Evolutionary conservation across 2,113 vertebrate species (phyloP).

Genomic region (Amazona guildingii): DNA sequence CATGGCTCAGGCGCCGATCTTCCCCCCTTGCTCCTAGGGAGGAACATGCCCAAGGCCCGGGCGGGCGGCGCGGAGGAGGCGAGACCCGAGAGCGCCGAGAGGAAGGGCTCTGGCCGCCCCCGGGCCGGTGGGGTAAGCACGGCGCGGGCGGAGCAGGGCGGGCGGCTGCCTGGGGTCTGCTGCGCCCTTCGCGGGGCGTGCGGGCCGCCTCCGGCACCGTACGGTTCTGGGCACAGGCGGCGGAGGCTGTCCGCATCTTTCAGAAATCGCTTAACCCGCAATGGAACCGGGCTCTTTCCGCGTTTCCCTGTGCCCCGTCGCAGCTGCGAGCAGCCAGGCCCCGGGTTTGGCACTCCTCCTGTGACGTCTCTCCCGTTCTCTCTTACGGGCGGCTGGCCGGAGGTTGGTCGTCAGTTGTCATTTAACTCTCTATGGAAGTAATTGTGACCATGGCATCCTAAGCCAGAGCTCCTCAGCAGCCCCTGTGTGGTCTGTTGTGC

Average conservation of each 20-base stretch:
- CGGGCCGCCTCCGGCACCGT: neutral
- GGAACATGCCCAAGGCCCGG: conserved; percentile 81
- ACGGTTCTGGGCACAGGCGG: neutral
- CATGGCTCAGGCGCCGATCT: conserved; percentile 44
- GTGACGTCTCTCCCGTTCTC: neutral
- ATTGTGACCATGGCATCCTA: neutral
- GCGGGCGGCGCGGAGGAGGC: conserved; percentile 58
- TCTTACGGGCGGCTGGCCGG: neutral
- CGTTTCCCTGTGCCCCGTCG: neutral
- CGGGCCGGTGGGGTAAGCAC: conserved; percentile 87
- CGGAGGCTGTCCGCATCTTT: fast-evolving
- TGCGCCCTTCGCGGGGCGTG: neutral
- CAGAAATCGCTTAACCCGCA: neutral
- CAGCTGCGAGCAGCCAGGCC: neutral
- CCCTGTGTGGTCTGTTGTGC: neutral
- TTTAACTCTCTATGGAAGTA: neutral
- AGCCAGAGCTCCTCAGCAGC: neutral
- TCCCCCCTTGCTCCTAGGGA: conserved; percentile 73
- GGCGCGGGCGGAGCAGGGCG: neutral
- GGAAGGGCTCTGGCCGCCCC: conserved; percentile 67
- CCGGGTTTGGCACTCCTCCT: neutral
- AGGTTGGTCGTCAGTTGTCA: neutral
- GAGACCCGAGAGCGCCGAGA: conserved; percentile 65
- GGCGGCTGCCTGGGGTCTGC: neutral
- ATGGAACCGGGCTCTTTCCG: neutral